These are phyloP conservation scores for Nyctibius bracteatus DNA, from an alignment of 2,113 vertebrate genomes.

Conservation along the genomic window DNA sequence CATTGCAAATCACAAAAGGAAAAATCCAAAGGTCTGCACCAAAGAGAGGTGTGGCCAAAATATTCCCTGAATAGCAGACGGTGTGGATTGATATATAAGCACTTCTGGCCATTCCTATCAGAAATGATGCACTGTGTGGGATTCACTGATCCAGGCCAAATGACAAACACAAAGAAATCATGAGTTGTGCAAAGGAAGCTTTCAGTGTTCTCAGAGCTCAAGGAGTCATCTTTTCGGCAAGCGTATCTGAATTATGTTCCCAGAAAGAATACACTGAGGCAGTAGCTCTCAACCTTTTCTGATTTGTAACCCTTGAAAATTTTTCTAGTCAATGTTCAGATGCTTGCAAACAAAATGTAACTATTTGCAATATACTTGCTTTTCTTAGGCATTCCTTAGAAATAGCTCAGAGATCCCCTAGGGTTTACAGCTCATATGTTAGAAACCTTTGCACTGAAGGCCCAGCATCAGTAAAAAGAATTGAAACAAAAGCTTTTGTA, in stretches of 20 bases:
- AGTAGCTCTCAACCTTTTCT: neutral
- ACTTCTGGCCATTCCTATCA: slow-evolving; percentile 18
- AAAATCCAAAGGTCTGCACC: neutral
- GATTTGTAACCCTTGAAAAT: neutral
- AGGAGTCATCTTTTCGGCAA: neutral
- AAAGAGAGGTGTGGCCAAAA: slow-evolving; percentile 1
- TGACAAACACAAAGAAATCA: slow-evolving; percentile 52
- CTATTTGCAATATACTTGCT: neutral
- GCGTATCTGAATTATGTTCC: neutral
- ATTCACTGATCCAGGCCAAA: slow-evolving; percentile 49
- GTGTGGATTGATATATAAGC: slow-evolving; percentile 17
- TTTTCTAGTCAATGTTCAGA: neutral
- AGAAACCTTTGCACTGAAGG: neutral
- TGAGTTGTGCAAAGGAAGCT: slow-evolving; percentile 49
- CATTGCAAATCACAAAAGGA: neutral
- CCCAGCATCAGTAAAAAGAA: neutral
- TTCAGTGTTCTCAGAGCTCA: slow-evolving; percentile 6
- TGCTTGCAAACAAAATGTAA: neutral
- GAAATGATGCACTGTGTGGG: slow-evolving; percentile 27
- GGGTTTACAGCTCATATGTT: neutral
- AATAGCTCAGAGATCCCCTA: neutral
- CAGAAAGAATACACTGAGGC: neutral
- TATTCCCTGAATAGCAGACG: neutral
- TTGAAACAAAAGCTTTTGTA: neutral
- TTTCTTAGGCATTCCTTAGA: neutral